Evolutionary conservation across 2,113 vertebrate genomes (phyloP).

Genomic region (Mustela lutreola): DNA sequence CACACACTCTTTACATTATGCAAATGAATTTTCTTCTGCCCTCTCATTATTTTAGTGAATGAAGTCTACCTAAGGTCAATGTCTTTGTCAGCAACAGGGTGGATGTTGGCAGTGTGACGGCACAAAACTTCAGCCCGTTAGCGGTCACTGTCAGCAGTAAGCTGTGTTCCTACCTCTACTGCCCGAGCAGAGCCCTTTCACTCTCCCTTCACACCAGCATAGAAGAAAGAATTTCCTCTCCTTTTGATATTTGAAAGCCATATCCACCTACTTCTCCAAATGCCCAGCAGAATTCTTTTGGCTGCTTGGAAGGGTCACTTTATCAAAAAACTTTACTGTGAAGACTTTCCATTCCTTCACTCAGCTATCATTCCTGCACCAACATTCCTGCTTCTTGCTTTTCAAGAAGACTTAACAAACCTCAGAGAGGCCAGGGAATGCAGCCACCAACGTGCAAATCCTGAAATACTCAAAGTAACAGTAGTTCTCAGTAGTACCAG

Average conservation of each 20-base stretch:
- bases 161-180: neutral
- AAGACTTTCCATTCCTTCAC: neutral
- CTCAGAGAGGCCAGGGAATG: neutral
- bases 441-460: neutral
- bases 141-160: neutral
- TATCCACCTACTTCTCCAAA: slow-evolving; percentile 26
- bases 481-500: neutral
- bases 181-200: neutral
- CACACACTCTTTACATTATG: slow-evolving; percentile 62
- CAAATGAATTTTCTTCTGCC: slow-evolving; percentile 60
- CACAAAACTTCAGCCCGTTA: slow-evolving; percentile 6
- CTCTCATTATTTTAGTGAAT: slow-evolving; percentile 69
- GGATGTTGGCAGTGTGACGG: neutral
- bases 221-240: slow-evolving; percentile 13
- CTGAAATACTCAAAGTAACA: neutral
- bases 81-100: slow-evolving; percentile 57
- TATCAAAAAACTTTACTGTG: neutral
- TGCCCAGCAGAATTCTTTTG: neutral
- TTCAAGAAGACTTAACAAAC: neutral
- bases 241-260: slow-evolving; percentile 37
- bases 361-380: neutral
- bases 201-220: neutral
- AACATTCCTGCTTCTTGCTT: neutral
- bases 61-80: slow-evolving; percentile 55
- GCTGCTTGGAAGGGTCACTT: slow-evolving; percentile 25